These are phyloP conservation scores for Craterocephalus amniculus DNA, from an alignment of 2,797 vertebrate genomes.

Conservation along the genomic window DNA sequence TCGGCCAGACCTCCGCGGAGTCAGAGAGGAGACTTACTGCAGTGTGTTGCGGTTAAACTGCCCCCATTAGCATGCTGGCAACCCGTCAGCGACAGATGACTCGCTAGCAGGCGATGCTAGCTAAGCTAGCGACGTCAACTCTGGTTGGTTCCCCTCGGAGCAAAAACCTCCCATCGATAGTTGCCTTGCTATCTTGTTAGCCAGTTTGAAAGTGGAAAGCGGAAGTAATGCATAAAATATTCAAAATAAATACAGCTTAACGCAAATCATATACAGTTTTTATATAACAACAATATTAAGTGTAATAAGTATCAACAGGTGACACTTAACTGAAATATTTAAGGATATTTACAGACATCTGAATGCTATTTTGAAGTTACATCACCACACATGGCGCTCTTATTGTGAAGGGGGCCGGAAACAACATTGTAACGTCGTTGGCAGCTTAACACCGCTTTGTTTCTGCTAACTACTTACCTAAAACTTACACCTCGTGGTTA, in stretches of 20 bases:
- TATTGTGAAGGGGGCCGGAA: slow-evolving; percentile 52
- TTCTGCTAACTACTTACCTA: slow-evolving; percentile 48
- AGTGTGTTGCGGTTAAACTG: slow-evolving; percentile 57
- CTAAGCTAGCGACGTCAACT: slow-evolving; percentile 66
- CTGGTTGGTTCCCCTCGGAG: slow-evolving; percentile 35
- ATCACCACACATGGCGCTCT: neutral
- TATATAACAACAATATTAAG: neutral
- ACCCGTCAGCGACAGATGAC: slow-evolving; percentile 42
- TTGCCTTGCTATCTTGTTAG: slow-evolving; percentile 6
- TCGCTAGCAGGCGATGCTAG: slow-evolving; percentile 42
- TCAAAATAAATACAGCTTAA: slow-evolving; percentile 19
- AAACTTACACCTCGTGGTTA: slow-evolving; percentile 40
- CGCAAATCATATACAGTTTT: neutral
- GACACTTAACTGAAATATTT: neutral
- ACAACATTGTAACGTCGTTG: rapidly evolving
- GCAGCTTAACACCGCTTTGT: slow-evolving; percentile 12
- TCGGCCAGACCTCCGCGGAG: slow-evolving; percentile 67
- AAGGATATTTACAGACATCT: no score
- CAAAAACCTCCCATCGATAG: slow-evolving; percentile 34
- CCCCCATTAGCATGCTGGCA: slow-evolving; percentile 61
- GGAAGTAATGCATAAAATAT: neutral
- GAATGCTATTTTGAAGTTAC: no score
- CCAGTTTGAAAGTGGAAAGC: rapidly evolving
- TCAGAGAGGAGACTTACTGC: slow-evolving; percentile 61
- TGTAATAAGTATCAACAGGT: neutral